Base-by-base conservation (phyloP, 2,888 invertebrate species). In the Pristionchus japonicus region DNA sequence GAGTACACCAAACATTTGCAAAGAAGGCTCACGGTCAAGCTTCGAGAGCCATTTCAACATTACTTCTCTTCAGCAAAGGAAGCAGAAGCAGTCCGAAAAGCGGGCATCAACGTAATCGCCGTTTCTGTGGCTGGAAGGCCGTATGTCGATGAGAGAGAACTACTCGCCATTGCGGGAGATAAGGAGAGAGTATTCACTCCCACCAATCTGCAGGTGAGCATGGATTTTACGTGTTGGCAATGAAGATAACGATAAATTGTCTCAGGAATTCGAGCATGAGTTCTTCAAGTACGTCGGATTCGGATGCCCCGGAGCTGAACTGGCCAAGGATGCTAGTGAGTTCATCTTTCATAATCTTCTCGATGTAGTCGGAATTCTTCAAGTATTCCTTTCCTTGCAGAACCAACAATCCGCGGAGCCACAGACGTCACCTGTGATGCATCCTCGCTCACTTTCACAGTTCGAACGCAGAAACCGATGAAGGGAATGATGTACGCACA, bases 231-330 rank as follows among this genome's bases (percentile, higher is more conserved):
- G 37, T 37, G 52, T 70, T 43, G 7, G 6, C 20, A 7, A 13
- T 9, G 15, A 27, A 31, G 40, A 37, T 13, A 27, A 47, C 34
- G 31, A 57, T 3, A 13, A 74, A 40, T n/a, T 23, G 20, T 74
- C 11, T n/a, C 91, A 93, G 89, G 89, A 91, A 13, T 94, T 94
- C 88, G 94, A 94, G 86, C 67, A 88, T 4, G 91, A 91, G 74
- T 92, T 94, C 89, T 90, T 93, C 89, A 91, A 93, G 88, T 92
- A 92, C 89, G 92, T 94, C 43, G 93, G 93, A 13, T 93, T 93
- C 85, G 93, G 93, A 17, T 94, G 94, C 83, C 91, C 92, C 13
- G 93, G 93, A 61, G 88, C 92, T 43, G 91, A 92, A 52, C 80
- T 93, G 34, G 93, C 92, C 4, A 91, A 91, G 61, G 90, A 93